Evolutionary conservation across 2,888 invertebrate species (phyloP).

Genomic region (Zele albiditarsus): DNA sequence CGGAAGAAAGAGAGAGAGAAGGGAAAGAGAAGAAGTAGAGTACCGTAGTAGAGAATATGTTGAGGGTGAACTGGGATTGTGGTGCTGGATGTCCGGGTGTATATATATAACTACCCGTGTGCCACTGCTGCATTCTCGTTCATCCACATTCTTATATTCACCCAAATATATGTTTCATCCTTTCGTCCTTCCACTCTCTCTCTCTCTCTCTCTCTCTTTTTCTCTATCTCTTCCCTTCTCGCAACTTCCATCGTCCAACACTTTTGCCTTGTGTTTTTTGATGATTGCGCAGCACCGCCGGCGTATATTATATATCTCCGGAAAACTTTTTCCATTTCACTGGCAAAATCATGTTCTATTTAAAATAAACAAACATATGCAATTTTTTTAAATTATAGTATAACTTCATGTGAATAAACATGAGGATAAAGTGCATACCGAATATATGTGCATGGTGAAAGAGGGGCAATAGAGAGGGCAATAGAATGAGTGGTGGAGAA

Average conservation of each 20-base stretch:
- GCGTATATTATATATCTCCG: constrained; percentile 12
- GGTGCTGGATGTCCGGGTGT: constrained; percentile 28
- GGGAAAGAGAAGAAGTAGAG: background rate
- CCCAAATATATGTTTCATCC: constrained; percentile 14
- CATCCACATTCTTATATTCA: constrained; percentile 25
- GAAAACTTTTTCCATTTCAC: constrained; percentile 32
- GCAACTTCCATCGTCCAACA: background rate
- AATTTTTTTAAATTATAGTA: background rate
- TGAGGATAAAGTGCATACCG: constrained; percentile 8
- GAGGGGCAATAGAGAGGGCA: background rate
- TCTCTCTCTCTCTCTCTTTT: background rate
- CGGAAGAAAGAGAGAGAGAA: constrained; percentile 15
- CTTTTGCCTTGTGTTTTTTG: constrained; percentile 1
- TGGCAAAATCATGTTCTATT: constrained; percentile 14
- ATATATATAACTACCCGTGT: constrained; percentile 15
- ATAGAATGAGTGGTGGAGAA: background rate
- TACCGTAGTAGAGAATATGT: constrained; percentile 17
- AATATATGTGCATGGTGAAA: background rate
- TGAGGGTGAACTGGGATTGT: constrained; percentile 26
- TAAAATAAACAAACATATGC: constrained; percentile 23
- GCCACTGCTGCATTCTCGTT: constrained; percentile 12
- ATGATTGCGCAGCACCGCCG: background rate
- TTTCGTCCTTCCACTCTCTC: background rate
- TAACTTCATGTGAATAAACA: background rate
- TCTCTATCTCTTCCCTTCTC: too few relatives aligned